Conservation (phyloP, 92 coral and sea anemone species). For the Phenganax subtilis region DNA sequence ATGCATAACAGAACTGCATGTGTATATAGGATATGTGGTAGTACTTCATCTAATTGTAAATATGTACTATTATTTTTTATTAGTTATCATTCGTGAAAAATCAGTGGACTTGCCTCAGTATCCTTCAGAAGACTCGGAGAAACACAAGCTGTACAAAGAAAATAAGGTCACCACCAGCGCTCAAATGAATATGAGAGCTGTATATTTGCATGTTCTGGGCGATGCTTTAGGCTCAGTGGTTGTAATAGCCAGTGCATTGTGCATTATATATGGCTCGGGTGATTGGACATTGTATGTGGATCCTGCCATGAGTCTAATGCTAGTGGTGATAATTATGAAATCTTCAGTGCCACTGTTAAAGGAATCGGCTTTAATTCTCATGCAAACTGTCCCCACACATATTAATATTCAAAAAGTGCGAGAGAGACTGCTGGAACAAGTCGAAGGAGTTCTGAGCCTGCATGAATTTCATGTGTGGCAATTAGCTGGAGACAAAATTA, state of each 20-base stretch:
- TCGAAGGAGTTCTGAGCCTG: constrained; percentile 82
- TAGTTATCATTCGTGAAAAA: constrained; percentile 33
- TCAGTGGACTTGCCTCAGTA: constrained; percentile 12
- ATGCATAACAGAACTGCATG: too few relatives aligned
- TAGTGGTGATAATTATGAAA: constrained; percentile 77
- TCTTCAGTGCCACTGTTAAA: constrained; percentile 88
- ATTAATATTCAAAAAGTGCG: constrained; percentile 88
- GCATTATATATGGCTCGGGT: constrained; percentile 81
- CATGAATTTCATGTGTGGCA: constrained; percentile 99
- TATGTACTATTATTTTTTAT: neutral
- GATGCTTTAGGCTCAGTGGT: constrained; percentile 96
- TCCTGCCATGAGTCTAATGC: constrained; percentile 82
- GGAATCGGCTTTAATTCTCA: constrained; percentile 84
- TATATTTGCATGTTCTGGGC: constrained; percentile 89
- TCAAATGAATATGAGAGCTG: constrained; percentile 95
- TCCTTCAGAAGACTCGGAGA: neutral
- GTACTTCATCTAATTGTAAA: neutral
- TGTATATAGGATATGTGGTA: neutral
- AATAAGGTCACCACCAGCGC: constrained; percentile 63
- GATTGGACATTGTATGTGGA: constrained; percentile 88
- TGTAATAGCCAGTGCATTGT: constrained; percentile 81
- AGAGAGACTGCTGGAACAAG: constrained; percentile 78
- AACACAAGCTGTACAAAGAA: neutral
- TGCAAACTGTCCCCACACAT: constrained; percentile 96
- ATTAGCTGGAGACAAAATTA: constrained; percentile 92